Evolutionary conservation across 2,797 vertebrate species (phyloP).

Genomic region (Propithecus deckenii): DNA sequence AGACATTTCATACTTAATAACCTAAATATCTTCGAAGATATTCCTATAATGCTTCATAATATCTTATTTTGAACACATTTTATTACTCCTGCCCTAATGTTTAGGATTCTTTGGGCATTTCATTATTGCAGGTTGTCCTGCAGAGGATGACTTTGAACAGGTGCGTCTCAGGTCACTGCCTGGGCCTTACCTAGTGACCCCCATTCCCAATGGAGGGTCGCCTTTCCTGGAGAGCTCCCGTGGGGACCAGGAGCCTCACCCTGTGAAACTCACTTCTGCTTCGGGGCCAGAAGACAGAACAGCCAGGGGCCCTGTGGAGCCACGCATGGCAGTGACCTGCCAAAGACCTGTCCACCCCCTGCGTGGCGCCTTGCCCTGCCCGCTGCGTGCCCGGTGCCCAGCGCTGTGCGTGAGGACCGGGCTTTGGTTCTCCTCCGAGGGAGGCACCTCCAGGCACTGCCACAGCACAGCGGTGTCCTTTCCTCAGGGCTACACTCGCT

Average conservation of each 20-base stretch:
- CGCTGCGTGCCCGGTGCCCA: rapidly evolving
- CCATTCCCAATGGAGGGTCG: rapidly evolving
- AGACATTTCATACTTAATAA: no score
- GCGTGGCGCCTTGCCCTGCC: not conserved
- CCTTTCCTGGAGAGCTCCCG: rapidly evolving
- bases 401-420: rapidly evolving
- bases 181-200: rapidly evolving
- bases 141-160: not conserved
- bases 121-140: rapidly evolving
- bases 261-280: rapidly evolving
- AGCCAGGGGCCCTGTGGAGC: rapidly evolving
- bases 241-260: not conserved
- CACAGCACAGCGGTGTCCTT: rapidly evolving
- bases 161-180: rapidly evolving
- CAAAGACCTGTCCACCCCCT: rapidly evolving
- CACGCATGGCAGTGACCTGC: rapidly evolving
- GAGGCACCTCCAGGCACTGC: rapidly evolving
- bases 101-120: no score
- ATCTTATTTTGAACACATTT: rapidly evolving
- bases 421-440: rapidly evolving
- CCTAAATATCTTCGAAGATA: not conserved
- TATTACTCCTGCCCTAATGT: not conserved
- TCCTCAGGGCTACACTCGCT: not conserved
- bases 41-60: rapidly evolving
- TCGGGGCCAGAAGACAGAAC: rapidly evolving